Base-by-base conservation (phyloP, 2,888 invertebrate genomes). In the Sesamia inferens region DNA sequence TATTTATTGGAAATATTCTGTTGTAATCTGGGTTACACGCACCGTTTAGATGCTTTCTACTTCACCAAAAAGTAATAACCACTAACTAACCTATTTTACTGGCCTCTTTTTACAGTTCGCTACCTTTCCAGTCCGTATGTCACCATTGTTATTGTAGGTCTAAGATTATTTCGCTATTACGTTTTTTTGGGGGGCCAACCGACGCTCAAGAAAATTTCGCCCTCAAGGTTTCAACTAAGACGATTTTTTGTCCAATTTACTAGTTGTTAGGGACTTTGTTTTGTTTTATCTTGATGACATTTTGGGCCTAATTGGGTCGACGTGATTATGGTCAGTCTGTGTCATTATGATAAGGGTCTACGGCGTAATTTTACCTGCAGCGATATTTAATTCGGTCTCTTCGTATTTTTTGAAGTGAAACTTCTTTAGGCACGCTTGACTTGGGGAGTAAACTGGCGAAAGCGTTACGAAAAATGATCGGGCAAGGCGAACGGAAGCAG, bases 91-190 rank as follows among this genome's bases (percentile, higher is more conserved):
- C 13, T 57, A 64, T 58, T 81, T 71, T 44, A 71, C 57, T 44
- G 39, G 39, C 39, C 39, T 39, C 31, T 59, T 57, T 59, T 57
- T 2, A 24, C 31, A 19, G 66, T 55, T 79, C 44, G 72, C 59
- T 42, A 63, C 62, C 59, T 73, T 71, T 65, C 5, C 4, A 16
- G 62, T 22, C 79, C 39, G 79, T 87, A 67, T 88, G 82, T 87
- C 84, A 71, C 78, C 57, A 54, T 66, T 81, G 74, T 84, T 87
- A 83, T 85, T 77, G 78, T 73, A 78, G 84, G 69, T 68, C 78
- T 74, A 71, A 81, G 84, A 88, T 84, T 85, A 87, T 87, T 87
- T 87, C 73, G 78, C 84, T 84, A 81, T 86, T 85, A 87, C 82
- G 67, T 83, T 87, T 86, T 87, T 81, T 81, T n/a, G n/a, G 68